Evolutionary conservation across 2,888 invertebrate genomes (phyloP).

Genomic region (Pammene fasciana): DNA sequence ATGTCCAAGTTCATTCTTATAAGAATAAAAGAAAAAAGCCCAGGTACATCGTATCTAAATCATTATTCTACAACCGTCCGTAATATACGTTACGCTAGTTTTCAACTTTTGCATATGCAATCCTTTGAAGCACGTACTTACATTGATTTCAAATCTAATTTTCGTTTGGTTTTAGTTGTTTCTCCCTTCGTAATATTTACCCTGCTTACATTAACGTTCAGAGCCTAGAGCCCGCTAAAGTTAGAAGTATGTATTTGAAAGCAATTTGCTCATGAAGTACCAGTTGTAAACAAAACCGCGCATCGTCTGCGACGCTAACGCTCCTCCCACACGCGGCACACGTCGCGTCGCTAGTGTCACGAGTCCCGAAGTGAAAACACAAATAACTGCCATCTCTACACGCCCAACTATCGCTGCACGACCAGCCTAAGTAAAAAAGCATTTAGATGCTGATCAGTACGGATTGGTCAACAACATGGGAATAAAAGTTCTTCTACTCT

Average conservation of each 20-base stretch:
- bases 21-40: too few species aligned
- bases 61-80: too few species aligned
- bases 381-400: slow-evolving; percentile 37
- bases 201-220: too few species aligned
- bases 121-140: too few species aligned
- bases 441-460: slow-evolving; percentile 34
- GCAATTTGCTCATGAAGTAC: background rate
- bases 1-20: too few species aligned
- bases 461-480: background rate
- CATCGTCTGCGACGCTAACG: slow-evolving; percentile 8
- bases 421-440: slow-evolving; percentile 37
- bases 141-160: too few species aligned
- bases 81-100: too few species aligned
- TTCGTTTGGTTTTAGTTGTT: too few species aligned
- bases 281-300: slow-evolving; percentile 5
- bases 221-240: too few species aligned
- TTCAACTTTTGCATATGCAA: too few species aligned
- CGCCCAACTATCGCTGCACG: slow-evolving; percentile 27
- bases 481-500: background rate
- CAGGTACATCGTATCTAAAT: too few species aligned
- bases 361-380: slow-evolving; percentile 38
- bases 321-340: slow-evolving; percentile 26
- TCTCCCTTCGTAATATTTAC: too few species aligned
- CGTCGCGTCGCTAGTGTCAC: slow-evolving; percentile 35
- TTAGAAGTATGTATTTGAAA: background rate